A percentile compares a stretch with the other conserved stretches of the same genome.
phyloP scores from a whole-genome alignment of 1,140 invertebrate genomes.

The Drosophila burlai region DNA sequence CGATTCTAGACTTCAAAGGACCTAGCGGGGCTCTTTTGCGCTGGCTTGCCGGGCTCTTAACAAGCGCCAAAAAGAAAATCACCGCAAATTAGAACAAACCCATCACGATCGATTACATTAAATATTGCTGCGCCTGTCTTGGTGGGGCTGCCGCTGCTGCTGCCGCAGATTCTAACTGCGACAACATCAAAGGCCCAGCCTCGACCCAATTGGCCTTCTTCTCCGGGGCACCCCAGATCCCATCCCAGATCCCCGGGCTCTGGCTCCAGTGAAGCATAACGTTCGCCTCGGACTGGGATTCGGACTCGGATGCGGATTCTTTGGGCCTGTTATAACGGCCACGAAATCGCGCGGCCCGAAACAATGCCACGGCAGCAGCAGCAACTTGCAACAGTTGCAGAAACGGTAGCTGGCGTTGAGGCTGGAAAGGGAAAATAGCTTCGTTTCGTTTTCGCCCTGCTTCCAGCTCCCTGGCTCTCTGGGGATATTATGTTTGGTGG shows the following conservation, averaged over 20 bases:
- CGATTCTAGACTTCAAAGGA: conserved; percentile 40
- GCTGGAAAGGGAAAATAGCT: conserved; percentile 64
- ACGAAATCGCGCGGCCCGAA: conserved; percentile 55
- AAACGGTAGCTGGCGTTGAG: conserved; percentile 50
- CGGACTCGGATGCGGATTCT: conserved; percentile 38
- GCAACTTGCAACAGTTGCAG: conserved; percentile 47
- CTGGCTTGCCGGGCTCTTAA: conserved; percentile 18
- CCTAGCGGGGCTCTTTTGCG: conserved; percentile 32
- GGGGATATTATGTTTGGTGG: conserved; percentile 68
- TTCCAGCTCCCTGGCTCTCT: conserved; percentile 22
- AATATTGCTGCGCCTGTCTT: conserved; percentile 51
- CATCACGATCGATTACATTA: conserved; percentile 70
- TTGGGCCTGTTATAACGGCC: conserved; percentile 62
- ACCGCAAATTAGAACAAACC: conserved; percentile 69
- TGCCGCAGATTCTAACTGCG: conserved; percentile 54
- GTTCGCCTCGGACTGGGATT: conserved; percentile 12
- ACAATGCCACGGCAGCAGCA: conserved; percentile 44
- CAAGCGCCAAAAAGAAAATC: conserved; percentile 67
- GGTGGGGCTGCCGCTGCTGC: conserved; percentile 11
- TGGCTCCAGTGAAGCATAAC: conserved; percentile 12
- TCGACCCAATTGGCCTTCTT: conserved; percentile 54
- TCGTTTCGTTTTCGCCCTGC: conserved; percentile 44
- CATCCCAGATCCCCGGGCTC: conserved; percentile 10
- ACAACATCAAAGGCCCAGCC: conserved; percentile 61
- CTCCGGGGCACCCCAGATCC: conserved; percentile 4